Evolutionary conservation across 2,113 vertebrate species (phyloP), one percentile per base, ranked within the genome.

Genomic region (Apodemus speciosus): DNA sequence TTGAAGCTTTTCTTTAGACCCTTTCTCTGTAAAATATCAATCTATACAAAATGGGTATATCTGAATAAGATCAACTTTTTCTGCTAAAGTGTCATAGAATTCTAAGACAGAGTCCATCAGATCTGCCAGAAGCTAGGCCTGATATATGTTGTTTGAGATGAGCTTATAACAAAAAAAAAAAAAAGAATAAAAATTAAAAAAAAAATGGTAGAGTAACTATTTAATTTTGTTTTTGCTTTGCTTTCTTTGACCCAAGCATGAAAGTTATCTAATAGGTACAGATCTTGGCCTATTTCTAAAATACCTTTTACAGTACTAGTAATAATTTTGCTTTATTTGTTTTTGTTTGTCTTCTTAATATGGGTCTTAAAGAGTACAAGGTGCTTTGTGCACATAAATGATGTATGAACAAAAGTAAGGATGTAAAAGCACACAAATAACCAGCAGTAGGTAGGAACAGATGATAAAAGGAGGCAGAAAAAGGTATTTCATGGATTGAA

Each of bases 361-460:
- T 85, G n/a, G 32, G 69, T 92, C 23, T 66, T 93, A 32, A 71
- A 58, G 93, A 84, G 69, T 68, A 64, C 83, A 89, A 46, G 25
- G n/a, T 96, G 56, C 18, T 40, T 89, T 92, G 40, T 92, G 53
- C 40, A 81, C 15, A 76, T 73, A 81, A 80, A 87, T 90, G 73
- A 76, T 95, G n/a, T 64, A 25, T 86, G 71, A 96, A 66, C 32
- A 87, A 23, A 95, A 94, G 71, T 53, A 87, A 94, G 53, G 64
- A 64, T 56, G 68, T 62, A 85, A 87, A 87, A 56, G 69, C 87
- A 66, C 80, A 94, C 40, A 92, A 87, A 83, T 85, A 46, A 93
- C 87, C 89, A 96, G 75, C 46, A 93, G 96, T 94, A 95, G 86
- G 83, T 89, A 85, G 92, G 92, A 94, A 92, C 86, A 94, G 90